Evolutionary conservation across 2,797 vertebrate species (phyloP), one percentile per base, ranked within the genome.

Genomic region (Melanotaenia boesemani): DNA sequence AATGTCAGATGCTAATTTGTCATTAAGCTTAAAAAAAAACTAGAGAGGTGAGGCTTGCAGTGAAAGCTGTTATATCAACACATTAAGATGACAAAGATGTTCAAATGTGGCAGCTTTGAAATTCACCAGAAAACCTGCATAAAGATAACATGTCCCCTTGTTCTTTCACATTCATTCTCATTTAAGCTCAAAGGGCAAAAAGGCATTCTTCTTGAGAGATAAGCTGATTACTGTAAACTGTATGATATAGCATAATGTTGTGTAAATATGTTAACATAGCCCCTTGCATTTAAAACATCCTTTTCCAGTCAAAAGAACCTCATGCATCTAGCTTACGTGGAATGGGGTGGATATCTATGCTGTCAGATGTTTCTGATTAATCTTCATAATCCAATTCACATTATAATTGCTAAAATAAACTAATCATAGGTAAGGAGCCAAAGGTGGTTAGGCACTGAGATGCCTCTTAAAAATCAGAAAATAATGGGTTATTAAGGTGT

Each of bases 401-500:
- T 60, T 52, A 63, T 16, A 76, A 62, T 62, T 55, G 64, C 78
- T 57, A 52, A 61, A 62, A 74, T 16, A 63, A 67, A 81, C 61
- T 50, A 34, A 63, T 76, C 75, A 71, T 50, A 48, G 61, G 48
- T 60, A 66, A 65, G 70, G 73, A 74, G 73, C 72, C 62, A 59
- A 59, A 66, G 55, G 72, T 67, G 37, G 64, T 62, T 9, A 44
- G 63, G 60, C 74, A 80, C 41, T 7, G 70, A 71, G 52, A 65
- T 48, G 46, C 60, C 24, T 74, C 75, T 78, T 75, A 34, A 22
- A 71, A 88, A 89, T 85, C 72, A 61, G 74, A 70, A 81, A 85
- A 86, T 86, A 86, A 89, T 85, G 84, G 62, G 56, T 44, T 68
- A 72, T 77, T 86, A 77, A 85, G 67, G 62, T 83, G 79, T 80